Evolutionary conservation across 2,113 vertebrate genomes (phyloP).

Genomic region (Rhadina sibilatrix): DNA sequence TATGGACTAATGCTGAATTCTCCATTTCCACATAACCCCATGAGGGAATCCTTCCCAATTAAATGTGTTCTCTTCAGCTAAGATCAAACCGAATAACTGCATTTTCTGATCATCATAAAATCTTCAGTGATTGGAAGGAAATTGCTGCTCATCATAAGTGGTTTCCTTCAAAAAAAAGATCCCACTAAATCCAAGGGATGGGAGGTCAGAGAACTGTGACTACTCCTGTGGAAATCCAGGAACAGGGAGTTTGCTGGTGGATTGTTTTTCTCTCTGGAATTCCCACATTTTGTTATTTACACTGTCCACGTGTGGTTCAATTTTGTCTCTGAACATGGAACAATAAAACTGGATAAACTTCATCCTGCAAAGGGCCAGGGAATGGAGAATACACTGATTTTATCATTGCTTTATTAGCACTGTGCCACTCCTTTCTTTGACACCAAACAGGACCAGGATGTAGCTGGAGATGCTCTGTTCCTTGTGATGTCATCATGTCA

Average conservation of each 20-base stretch:
- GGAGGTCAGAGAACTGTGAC: not conserved
- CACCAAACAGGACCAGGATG: not conserved
- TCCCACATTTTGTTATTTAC: not conserved
- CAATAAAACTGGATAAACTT: not conserved
- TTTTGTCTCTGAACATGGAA: not conserved
- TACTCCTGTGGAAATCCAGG: not conserved
- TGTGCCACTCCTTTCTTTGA: not conserved
- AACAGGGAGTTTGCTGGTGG: not conserved
- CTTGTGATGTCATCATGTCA: fast-evolving
- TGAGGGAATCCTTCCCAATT: not conserved
- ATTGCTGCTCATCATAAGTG: not conserved
- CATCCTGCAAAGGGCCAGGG: not conserved
- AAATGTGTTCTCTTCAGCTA: not conserved
- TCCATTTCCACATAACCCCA: not conserved
- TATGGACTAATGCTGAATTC: not conserved
- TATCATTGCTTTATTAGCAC: not conserved
- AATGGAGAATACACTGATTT: not conserved
- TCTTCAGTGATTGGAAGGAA: not conserved
- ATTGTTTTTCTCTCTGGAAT: not conserved
- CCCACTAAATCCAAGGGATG: not conserved
- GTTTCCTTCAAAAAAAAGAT: not conserved
- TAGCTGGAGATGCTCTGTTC: not conserved
- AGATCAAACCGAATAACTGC: not conserved
- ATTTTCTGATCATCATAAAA: not conserved
- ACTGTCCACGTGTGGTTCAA: not conserved